Evolutionary conservation across 2,888 invertebrate genomes (phyloP), one percentile per base, ranked within the genome.

Genomic region (Stomorhina lunata): DNA sequence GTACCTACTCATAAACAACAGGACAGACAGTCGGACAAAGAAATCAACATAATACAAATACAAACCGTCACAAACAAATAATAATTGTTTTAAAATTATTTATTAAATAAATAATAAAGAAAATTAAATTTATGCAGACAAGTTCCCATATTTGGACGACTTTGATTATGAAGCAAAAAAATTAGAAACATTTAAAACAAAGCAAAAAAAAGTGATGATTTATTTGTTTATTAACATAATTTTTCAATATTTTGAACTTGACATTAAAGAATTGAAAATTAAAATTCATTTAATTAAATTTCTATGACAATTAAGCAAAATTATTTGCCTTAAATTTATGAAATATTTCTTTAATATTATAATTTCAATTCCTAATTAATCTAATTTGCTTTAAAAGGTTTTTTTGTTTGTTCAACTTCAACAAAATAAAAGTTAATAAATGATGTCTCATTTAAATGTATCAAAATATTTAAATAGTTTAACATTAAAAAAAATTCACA

Each of bases 391-490:
- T 29, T 50, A n/a, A 22, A 22, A 22, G 34, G 6, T 53, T 50
- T 17, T 53, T 29, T 6, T 20, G 25, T 45, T 53, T 34, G 4
- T 32, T 40, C 10, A 1, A 15, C 29, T 43, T 43, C 37, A 9
- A n/a, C n/a, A n/a, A n/a, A n/a, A n/a, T n/a, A n/a, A n/a, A n/a
- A n/a, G n/a, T n/a, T n/a, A n/a, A n/a, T n/a, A n/a, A n/a, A n/a
- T n/a, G n/a, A n/a, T n/a, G n/a, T n/a, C 7, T 66, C 34, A 66
- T 79, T 66, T 20, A 32, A 68, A 72, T 55, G 45, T 34, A 55
- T 69, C 68, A 80, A 63, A 75, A 69, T 63, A 80, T 80, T 75
- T 69, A 57, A 68, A 34, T 12, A 15, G 48, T 61, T 29, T n/a
- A n/a, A n/a, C n/a, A n/a, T n/a, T n/a, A n/a, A n/a, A 9, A 34